phyloP scores from a whole-genome alignment of 2,888 invertebrate genomes.

The Papilio elwesi region DNA sequence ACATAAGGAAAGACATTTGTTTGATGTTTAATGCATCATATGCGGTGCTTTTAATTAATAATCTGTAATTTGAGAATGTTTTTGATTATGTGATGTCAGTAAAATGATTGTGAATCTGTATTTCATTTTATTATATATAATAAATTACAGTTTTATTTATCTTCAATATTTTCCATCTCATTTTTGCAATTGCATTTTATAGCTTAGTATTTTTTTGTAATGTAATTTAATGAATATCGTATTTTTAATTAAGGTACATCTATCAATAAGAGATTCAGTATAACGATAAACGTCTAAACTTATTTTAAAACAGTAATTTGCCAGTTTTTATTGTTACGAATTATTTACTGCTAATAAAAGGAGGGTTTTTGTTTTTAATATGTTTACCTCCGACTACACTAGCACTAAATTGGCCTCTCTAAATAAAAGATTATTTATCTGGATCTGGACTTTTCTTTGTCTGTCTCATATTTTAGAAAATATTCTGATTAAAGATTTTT shows the following conservation, averaged over 20 bases:
- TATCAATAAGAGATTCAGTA: conserved; percentile 65
- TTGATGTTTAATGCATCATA: conserved; percentile 61
- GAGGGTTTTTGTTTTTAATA: conserved; percentile 27
- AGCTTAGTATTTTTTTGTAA: conserved; percentile 66
- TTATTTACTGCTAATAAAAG: conserved; percentile 60
- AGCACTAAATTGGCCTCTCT: conserved; percentile 79
- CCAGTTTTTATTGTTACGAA: conserved; percentile 65
- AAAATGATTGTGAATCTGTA: conserved; percentile 38
- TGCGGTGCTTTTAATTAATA: conserved; percentile 67
- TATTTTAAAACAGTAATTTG: conserved; percentile 56
- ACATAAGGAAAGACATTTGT: conserved; percentile 48
- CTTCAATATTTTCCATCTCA: conserved; percentile 70
- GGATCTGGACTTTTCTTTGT: conserved; percentile 40
- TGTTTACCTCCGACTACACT: conserved; percentile 50
- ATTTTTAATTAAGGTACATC: conserved; percentile 66
- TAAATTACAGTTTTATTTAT: conserved; percentile 51
- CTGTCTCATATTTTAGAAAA: background rate
- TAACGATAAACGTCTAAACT: conserved; percentile 55
- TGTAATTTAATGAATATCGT: conserved; percentile 58
- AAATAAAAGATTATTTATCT: conserved; percentile 78
- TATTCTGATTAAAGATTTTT: background rate
- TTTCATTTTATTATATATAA: conserved; percentile 46
- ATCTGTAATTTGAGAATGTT: conserved; percentile 51
- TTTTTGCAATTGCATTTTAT: conserved; percentile 65
- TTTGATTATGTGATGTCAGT: conserved; percentile 33